Percentiles rank a stretch among this genome's conserved stretches.
phyloP scores from a whole-genome alignment of 2,113 vertebrate species.

The Rattus rattus region DNA sequence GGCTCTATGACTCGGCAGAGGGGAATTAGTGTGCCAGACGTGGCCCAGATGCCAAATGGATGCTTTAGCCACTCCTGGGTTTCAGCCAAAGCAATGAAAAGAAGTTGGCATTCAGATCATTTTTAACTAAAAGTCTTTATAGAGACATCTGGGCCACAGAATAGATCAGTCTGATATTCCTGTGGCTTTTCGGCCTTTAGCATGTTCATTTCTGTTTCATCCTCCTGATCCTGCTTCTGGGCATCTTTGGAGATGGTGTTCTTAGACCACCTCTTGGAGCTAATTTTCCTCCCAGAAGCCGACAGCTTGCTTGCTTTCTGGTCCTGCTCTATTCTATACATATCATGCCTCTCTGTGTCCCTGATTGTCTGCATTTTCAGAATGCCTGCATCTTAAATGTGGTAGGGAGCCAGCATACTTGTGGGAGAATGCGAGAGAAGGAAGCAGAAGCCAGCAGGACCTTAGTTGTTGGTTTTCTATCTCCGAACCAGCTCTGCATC shows the following conservation, averaged over 20 bases:
- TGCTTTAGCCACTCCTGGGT: constrained; percentile 57
- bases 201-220: constrained; percentile 48
- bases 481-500: constrained; percentile 31
- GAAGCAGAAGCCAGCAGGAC: background rate
- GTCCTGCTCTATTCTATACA: constrained; percentile 27
- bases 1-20: constrained; percentile 77
- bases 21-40: constrained; percentile 67
- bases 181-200: constrained; percentile 72
- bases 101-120: constrained; percentile 72
- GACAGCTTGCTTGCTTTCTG: constrained; percentile 62
- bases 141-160: constrained; percentile 56
- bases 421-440: background rate
- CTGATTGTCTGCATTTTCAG: constrained; percentile 53
- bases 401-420: constrained; percentile 16
- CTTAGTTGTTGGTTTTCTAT: background rate
- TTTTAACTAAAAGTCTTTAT: constrained; percentile 72
- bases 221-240: background rate
- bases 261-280: constrained; percentile 57
- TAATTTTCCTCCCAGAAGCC: constrained; percentile 63
- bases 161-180: constrained; percentile 65
- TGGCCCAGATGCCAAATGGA: constrained; percentile 53
- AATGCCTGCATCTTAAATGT: constrained; percentile 18
- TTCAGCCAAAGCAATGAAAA: constrained; percentile 66
- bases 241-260: constrained; percentile 46
- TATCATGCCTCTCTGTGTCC: background rate